Base-by-base conservation (phyloP, 2,797 vertebrate species). In the Rhinophrynus dorsalis region DNA sequence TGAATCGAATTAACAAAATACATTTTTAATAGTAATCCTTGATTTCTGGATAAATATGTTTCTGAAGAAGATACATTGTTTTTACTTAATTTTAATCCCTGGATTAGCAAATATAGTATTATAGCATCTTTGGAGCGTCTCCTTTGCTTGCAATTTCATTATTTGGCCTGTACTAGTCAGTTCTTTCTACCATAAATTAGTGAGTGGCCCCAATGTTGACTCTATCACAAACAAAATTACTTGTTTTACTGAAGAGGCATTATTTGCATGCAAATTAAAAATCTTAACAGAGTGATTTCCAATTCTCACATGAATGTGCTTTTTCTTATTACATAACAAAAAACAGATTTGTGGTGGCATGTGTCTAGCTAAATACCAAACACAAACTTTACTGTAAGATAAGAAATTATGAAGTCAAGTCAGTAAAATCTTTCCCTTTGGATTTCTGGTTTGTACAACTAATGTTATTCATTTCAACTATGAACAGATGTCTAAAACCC, bases 401-500 rank as follows among this genome's bases (percentile, higher is more conserved):
- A 68, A 8, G n/a, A 59, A 68, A 79, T 67, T 56, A 75, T 76
- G 76, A 80, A 78, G 74, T 78, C 67, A 79, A 50, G 27, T 67
- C 44, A 70, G 75, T 70, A 59, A 68, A 79, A 68, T 38, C 6
- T 51, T 75, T 79, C 75, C 58, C 79, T 1, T 13, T 71, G 65
- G 76, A 75, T 76, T 75, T 54, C 66, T 40, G 56, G 68, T 67
- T 68, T 77, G 51, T 77, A 75, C 75, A 77, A 58, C 57, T 64
- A 77, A 33, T 6, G 67, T 48, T 76, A 66, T 37, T 79, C n/a
- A 27, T 75, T 78, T 64, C 26, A 40, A 59, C 60, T 72, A 54
- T 57, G 71, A 80, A 75, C 78, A 78, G 77, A 64, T 80, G 65
- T 75, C 79, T 77, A 56, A 75, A 52, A 65, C 60, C 54, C 65